Conservation (phyloP, 2,113 vertebrate species). For the Indri indri region DNA sequence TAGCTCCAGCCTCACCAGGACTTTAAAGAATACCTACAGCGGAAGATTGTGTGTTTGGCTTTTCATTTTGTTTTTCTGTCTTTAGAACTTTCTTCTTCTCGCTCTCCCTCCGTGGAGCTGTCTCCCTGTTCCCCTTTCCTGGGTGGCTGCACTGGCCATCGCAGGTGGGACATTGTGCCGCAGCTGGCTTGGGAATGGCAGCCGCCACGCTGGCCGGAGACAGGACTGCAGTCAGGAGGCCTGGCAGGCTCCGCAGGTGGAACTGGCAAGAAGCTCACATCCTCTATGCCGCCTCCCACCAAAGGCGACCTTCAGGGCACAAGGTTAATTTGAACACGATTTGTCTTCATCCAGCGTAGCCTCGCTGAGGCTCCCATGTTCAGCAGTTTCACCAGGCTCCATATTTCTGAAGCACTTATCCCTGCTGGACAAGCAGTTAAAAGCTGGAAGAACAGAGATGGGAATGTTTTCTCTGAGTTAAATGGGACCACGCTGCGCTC, state of each 20-base stretch:
- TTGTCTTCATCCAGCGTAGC: not conserved
- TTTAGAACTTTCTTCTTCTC: not conserved
- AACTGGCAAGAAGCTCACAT: not conserved
- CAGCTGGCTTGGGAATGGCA: fast-evolving
- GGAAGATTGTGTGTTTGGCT: not conserved
- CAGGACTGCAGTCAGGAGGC: not conserved
- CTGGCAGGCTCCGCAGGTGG: not conserved
- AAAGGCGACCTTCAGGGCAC: constrained; percentile 44
- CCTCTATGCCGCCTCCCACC: constrained; percentile 8
- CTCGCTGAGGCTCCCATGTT: not conserved
- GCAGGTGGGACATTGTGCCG: not conserved
- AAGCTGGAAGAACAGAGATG: not conserved
- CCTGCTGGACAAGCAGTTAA: not conserved
- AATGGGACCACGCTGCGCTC: fast-evolving
- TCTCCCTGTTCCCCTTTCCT: not conserved
- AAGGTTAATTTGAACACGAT: not conserved
- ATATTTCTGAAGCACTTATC: not conserved
- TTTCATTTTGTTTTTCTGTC: not conserved
- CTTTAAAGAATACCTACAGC: not conserved
- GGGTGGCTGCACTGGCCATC: not conserved
- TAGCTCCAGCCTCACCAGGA: no score
- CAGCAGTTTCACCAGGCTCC: not conserved
- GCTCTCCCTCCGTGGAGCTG: fast-evolving
- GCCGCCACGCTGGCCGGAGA: not conserved
- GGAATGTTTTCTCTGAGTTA: not conserved